These are phyloP conservation scores for Cygnus atratus DNA, from an alignment of 2,113 vertebrate species.

Conservation along the genomic window DNA sequence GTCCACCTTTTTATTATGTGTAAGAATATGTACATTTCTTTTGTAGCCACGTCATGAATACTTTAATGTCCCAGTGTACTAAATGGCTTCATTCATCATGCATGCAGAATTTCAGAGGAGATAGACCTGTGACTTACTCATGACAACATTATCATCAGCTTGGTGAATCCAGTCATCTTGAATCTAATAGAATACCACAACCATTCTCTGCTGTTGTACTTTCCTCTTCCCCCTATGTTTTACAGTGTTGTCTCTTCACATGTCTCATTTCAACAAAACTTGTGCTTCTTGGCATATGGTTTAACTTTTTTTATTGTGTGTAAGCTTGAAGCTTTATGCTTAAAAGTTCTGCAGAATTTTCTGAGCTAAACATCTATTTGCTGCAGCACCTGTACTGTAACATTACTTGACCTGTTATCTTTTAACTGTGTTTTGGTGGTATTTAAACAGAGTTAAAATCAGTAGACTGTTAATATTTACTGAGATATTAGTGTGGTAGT, in stretches of 20 bases:
- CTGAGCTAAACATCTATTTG: conserved; percentile 41
- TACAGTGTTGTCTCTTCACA: conserved; percentile 69
- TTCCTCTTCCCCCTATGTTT: conserved; percentile 38
- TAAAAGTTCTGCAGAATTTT: conserved; percentile 55
- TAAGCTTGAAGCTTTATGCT: conserved; percentile 57
- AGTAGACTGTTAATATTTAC: not conserved
- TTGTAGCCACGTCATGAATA: conserved; percentile 97
- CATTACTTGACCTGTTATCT: not conserved
- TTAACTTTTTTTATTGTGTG: conserved; percentile 63
- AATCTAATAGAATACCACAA: conserved; percentile 69
- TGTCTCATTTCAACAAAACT: conserved; percentile 63
- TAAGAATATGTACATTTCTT: conserved; percentile 88
- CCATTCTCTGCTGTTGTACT: conserved; percentile 67
- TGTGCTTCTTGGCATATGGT: conserved; percentile 62
- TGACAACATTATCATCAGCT: conserved; percentile 79
- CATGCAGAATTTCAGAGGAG: conserved; percentile 83
- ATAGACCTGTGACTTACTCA: conserved; percentile 80
- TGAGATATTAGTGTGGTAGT: not conserved
- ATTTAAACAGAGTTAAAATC: not conserved
- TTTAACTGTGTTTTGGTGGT: not conserved
- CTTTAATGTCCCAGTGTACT: conserved; percentile 99
- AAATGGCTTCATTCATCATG: conserved; percentile 86
- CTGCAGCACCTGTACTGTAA: conserved; percentile 10
- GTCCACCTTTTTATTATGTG: conserved; percentile 66
- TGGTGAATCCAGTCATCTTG: conserved; percentile 76